A percentile compares a stretch with the other conserved stretches of the same genome.
Evolutionary conservation across 2,888 invertebrate genomes (phyloP).

Genomic region (Cerastis rubricosa): DNA sequence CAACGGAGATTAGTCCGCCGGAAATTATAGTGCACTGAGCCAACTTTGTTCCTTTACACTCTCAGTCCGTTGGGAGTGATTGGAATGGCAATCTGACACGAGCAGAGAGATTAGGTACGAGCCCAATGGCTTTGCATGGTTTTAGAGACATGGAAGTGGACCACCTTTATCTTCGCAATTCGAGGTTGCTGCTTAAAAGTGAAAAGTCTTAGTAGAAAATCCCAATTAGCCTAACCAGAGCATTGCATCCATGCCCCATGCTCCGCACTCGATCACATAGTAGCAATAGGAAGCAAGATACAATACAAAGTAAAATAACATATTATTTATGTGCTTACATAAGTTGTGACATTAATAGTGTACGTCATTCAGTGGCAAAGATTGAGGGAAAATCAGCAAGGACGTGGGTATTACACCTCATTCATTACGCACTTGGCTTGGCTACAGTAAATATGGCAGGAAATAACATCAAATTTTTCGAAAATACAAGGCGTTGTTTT

Average conservation of each 20-base stretch:
- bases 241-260: fast-evolving
- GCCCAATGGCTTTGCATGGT: not conserved
- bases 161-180: not conserved
- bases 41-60: not conserved
- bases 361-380: conserved; percentile 25
- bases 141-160: not conserved
- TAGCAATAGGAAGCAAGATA: not conserved
- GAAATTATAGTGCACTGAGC: not conserved
- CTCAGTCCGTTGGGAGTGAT: not conserved
- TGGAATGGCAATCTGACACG: not conserved
- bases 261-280: not conserved
- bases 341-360: conserved; percentile 3
- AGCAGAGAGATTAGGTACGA: not conserved
- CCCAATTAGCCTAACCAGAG: not conserved
- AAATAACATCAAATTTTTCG: not conserved
- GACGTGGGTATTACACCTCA: not conserved
- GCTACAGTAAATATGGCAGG: not conserved
- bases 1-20: not conserved
- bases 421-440: not conserved
- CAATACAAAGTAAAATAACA: conserved; percentile 1
- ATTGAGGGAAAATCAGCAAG: not conserved
- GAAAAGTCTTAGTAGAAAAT: not conserved
- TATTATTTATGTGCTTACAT: not conserved
- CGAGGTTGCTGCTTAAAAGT: not conserved
- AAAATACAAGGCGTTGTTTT: too few species aligned